Evolutionary conservation across 2,113 vertebrate species (phyloP).

Genomic region (Taurulus bubalis): DNA sequence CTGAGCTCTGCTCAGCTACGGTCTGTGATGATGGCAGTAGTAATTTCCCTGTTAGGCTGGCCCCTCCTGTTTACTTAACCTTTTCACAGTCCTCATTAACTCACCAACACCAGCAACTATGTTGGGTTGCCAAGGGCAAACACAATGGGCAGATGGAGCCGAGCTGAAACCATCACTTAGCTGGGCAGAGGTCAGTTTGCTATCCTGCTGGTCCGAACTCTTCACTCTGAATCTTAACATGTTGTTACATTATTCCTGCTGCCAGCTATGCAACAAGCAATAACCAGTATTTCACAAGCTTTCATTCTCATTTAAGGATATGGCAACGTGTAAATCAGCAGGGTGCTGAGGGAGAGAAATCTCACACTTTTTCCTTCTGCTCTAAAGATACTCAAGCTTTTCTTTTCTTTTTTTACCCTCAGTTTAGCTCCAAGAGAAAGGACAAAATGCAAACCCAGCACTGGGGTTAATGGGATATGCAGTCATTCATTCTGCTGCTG

Average conservation of each 20-base stretch:
- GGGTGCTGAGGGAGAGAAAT: conserved; percentile 40
- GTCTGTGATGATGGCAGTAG: conserved; percentile 73
- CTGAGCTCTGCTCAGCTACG: conserved; percentile 56
- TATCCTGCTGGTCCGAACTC: conserved; percentile 64
- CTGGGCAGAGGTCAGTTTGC: conserved; percentile 67
- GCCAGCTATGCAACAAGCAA: conserved; percentile 49
- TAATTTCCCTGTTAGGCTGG: conserved; percentile 79
- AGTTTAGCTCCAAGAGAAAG: conserved; percentile 61
- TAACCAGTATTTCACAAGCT: conserved; percentile 51
- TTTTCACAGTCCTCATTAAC: conserved; percentile 85
- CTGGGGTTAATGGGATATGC: conserved; percentile 76
- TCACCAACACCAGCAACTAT: conserved; percentile 73
- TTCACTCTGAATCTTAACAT: conserved; percentile 65
- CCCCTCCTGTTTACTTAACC: conserved; percentile 87
- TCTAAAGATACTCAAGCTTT: conserved; percentile 38
- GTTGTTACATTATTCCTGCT: conserved; percentile 72
- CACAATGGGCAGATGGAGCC: conserved; percentile 79
- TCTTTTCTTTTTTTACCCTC: conserved; percentile 36
- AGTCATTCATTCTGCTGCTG: conserved; percentile 77
- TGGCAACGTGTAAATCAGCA: conserved; percentile 46
- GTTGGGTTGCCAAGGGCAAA: conserved; percentile 81
- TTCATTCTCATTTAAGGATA: conserved; percentile 53
- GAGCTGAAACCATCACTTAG: conserved; percentile 77
- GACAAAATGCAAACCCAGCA: conserved; percentile 79
- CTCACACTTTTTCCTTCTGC: conserved; percentile 42